Conservation (phyloP, 2,113 vertebrate genomes). For the Archocentrus centrarchus region DNA sequence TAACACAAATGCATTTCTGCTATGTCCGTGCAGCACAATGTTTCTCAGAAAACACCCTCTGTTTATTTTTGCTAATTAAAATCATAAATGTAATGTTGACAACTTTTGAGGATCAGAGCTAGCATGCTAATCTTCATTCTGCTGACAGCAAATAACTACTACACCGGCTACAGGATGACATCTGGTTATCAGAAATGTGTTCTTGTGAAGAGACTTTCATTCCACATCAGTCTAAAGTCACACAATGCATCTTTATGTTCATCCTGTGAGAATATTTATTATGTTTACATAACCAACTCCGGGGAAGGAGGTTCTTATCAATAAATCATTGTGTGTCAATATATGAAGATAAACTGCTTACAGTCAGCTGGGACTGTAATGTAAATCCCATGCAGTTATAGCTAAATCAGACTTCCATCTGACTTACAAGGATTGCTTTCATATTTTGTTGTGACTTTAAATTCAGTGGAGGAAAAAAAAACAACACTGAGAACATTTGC, state of each 20-base stretch:
- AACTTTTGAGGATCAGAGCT: neutral
- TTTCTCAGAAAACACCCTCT: neutral
- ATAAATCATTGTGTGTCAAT: constrained; percentile 6
- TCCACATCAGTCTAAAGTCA: neutral
- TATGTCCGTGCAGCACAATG: neutral
- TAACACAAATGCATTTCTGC: neutral
- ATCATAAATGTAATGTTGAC: neutral
- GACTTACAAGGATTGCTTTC: constrained; percentile 7
- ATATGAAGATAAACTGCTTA: constrained; percentile 9
- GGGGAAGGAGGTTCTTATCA: constrained; percentile 6
- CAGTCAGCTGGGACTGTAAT: neutral
- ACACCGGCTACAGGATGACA: neutral
- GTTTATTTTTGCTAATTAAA: neutral
- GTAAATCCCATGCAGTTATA: constrained; percentile 21
- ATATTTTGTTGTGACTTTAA: constrained; percentile 1
- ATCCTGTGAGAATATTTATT: constrained; percentile 1
- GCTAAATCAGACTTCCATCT: constrained; percentile 9
- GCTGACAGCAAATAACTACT: constrained; percentile 1
- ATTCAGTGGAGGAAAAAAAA: neutral
- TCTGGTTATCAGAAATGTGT: constrained; percentile 8
- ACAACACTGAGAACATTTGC: constrained; percentile 25
- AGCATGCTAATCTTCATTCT: neutral
- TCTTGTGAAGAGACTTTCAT: neutral
- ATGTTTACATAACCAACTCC: constrained; percentile 11
- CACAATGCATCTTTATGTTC: neutral